These are phyloP conservation scores for Procambarus virginalis DNA, from an alignment of 1,140 invertebrate species.

Conservation along the genomic window DNA sequence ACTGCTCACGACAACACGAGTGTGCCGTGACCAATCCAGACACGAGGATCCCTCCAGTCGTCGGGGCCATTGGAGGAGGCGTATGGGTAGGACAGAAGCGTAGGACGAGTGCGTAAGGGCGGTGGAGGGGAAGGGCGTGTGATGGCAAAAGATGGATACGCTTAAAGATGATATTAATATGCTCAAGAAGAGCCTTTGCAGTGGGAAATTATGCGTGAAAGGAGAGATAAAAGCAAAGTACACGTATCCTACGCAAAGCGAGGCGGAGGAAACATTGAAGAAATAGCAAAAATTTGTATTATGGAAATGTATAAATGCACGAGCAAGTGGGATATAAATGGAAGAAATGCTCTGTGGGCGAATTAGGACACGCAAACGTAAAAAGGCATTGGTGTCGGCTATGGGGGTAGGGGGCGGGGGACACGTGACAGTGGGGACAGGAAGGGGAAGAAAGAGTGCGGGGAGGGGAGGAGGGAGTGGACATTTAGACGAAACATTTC, in stretches of 20 bases:
- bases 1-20: background rate
- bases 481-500: too few relatives aligned
- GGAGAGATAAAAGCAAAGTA: background rate
- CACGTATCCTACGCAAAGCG: too few relatives aligned
- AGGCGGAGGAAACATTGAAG: too few relatives aligned
- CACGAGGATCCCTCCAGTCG: background rate
- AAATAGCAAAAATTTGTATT: too few relatives aligned
- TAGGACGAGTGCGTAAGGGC: background rate
- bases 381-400: background rate
- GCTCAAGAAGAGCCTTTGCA: background rate
- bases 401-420: background rate
- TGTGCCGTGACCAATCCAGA: constrained; percentile 26
- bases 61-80: background rate
- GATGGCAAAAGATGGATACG: background rate
- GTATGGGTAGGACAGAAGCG: background rate
- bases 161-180: background rate
- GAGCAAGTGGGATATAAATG: background rate
- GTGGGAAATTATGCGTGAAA: background rate
- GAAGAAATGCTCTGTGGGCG: background rate
- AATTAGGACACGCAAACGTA: background rate
- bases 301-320: too few relatives aligned
- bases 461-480: background rate
- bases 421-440: background rate
- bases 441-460: too few relatives aligned
- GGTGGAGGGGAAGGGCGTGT: background rate